Percentiles rank a stretch among this genome's conserved stretches.
These are phyloP conservation scores for Watsonalla cultraria DNA, from an alignment of 2,888 invertebrate species.

Conservation along the genomic window DNA sequence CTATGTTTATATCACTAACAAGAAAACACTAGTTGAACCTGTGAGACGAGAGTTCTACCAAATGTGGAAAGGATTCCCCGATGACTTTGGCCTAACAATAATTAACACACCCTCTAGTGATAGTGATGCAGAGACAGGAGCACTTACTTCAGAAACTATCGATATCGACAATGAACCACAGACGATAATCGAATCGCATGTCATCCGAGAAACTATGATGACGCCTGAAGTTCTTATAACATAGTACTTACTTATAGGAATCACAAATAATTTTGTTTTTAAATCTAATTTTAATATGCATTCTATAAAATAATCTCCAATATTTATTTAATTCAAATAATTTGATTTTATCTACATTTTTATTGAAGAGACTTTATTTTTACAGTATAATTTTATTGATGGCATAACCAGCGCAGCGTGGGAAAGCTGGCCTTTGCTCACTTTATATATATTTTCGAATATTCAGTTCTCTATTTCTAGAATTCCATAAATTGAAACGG, in stretches of 20 bases:
- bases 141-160: conserved; percentile 1
- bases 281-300: not conserved
- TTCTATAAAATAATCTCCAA: conserved; percentile 1
- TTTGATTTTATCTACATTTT: conserved; percentile 13
- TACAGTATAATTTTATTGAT: conserved; percentile 17
- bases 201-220: conserved; percentile 26
- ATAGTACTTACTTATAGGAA: conserved; percentile 13
- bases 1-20: conserved; percentile 82
- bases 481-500: conserved; percentile 35
- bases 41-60: conserved; percentile 80
- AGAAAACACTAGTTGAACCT: conserved; percentile 70
- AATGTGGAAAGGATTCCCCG: conserved; percentile 71
- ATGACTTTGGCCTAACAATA: conserved; percentile 12
- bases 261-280: not conserved
- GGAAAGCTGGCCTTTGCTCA: conserved; percentile 32
- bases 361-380: conserved; percentile 21
- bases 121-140: conserved; percentile 7
- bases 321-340: conserved; percentile 10
- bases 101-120: conserved; percentile 4
- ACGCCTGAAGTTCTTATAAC: conserved; percentile 41
- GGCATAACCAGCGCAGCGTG: conserved; percentile 23
- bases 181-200: conserved; percentile 10
- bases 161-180: conserved; percentile 12
- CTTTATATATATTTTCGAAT: conserved; percentile 17
- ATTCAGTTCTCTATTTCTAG: conserved; percentile 20